Evolutionary conservation across 2,113 vertebrate genomes (phyloP).

Genomic region (Rattus norvegicus): DNA sequence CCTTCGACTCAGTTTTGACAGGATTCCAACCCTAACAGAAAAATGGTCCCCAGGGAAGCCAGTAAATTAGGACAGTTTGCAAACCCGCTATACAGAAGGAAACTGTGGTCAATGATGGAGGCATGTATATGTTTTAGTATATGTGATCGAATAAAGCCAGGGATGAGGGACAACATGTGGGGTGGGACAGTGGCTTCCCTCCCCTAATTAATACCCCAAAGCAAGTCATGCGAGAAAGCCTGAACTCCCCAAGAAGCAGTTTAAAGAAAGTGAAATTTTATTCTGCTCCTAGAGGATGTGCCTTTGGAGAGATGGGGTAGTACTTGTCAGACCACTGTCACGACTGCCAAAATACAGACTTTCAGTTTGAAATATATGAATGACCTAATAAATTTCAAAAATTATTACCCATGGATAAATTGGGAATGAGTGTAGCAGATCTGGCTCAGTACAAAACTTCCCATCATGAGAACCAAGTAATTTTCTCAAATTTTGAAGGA

Average conservation of each 20-base stretch:
- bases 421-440: not conserved
- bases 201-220: not conserved
- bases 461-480: not conserved
- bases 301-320: not conserved
- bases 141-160: not conserved
- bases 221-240: not conserved
- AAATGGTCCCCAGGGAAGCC: not conserved
- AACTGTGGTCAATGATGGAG: not conserved
- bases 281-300: not conserved
- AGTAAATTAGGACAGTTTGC: not conserved
- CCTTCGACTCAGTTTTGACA: not conserved
- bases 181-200: not conserved
- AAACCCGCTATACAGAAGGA: not conserved
- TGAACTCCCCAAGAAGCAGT: not conserved
- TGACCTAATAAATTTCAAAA: constrained; percentile 6
- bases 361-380: not conserved
- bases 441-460: not conserved
- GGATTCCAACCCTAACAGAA: not conserved
- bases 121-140: not conserved
- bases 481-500: not conserved
- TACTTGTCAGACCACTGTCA: not conserved
- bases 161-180: not conserved
- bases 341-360: not conserved
- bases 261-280: not conserved
- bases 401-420: not conserved